Evolutionary conservation across 1,140 invertebrate genomes (phyloP).

Genomic region (Globodera ellingtonae): DNA sequence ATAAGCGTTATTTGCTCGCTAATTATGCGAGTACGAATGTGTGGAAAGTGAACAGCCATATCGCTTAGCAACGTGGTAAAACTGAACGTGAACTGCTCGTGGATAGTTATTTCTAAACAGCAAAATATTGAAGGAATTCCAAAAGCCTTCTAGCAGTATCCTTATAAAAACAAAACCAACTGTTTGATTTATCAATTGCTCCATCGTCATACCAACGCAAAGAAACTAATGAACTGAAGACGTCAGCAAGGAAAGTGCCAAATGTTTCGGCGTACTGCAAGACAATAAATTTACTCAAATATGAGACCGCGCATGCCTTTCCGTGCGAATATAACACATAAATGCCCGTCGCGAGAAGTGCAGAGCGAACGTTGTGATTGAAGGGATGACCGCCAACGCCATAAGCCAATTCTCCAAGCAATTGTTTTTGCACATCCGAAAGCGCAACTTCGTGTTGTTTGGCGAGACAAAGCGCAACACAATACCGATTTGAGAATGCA

Average conservation of each 20-base stretch:
- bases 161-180: constrained; percentile 35
- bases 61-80: constrained; percentile 63
- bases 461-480: constrained; percentile 46
- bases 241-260: constrained; percentile 42
- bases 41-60: constrained; percentile 57
- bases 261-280: constrained; percentile 54
- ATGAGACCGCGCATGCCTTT: not conserved
- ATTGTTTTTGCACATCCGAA: constrained; percentile 42
- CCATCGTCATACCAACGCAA: constrained; percentile 65
- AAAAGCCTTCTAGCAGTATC: constrained; percentile 13
- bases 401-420: constrained; percentile 46
- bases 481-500: constrained; percentile 47
- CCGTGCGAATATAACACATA: constrained; percentile 57
- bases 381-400: constrained; percentile 59
- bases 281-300: not conserved
- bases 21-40: constrained; percentile 52
- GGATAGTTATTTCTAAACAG: constrained; percentile 59
- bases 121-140: not conserved
- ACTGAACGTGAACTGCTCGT: constrained; percentile 64
- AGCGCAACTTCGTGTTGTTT: constrained; percentile 38
- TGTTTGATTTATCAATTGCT: constrained; percentile 54
- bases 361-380: constrained; percentile 63
- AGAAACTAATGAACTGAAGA: constrained; percentile 46
- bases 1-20: constrained; percentile 52
- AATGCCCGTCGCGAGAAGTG: constrained; percentile 55